Percentiles rank a stretch among this genome's conserved stretches.
phyloP scores from a whole-genome alignment of 1,140 invertebrate species.

The Hyles vespertilio region DNA sequence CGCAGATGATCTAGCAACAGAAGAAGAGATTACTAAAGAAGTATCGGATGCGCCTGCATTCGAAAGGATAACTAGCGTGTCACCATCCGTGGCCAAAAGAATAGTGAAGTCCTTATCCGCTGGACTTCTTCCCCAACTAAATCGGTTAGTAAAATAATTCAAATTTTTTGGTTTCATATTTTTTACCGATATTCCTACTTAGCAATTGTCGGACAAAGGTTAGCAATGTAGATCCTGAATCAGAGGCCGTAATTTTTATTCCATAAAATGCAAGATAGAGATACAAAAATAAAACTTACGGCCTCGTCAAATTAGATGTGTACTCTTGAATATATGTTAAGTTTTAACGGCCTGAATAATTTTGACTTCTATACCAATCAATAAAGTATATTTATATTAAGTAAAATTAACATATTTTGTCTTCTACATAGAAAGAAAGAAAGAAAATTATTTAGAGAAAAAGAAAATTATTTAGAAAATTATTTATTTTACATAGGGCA shows the following conservation, averaged over 20 bases:
- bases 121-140: slow-evolving; percentile 74
- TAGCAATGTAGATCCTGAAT: no score
- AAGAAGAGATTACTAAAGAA: slow-evolving; percentile 52
- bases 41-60: slow-evolving; percentile 60
- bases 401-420: neutral
- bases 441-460: no score
- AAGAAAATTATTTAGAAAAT: neutral
- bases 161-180: no score
- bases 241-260: no score
- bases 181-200: no score
- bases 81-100: slow-evolving; percentile 82
- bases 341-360: no score
- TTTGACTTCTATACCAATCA: neutral
- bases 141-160: slow-evolving; percentile 48
- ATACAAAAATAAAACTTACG: no score
- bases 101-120: slow-evolving; percentile 82
- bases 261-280: no score
- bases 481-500: slow-evolving; percentile 55
- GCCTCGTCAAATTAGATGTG: no score
- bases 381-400: neutral
- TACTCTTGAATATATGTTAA: neutral
- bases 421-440: no score
- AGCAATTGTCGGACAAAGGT: no score
- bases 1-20: slow-evolving; percentile 48
- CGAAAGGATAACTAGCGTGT: slow-evolving; percentile 78